Percentiles rank a stretch among this genome's conserved stretches.
Evolutionary conservation across 2,888 invertebrate genomes (phyloP).

Genomic region (Penaeus monodon): DNA sequence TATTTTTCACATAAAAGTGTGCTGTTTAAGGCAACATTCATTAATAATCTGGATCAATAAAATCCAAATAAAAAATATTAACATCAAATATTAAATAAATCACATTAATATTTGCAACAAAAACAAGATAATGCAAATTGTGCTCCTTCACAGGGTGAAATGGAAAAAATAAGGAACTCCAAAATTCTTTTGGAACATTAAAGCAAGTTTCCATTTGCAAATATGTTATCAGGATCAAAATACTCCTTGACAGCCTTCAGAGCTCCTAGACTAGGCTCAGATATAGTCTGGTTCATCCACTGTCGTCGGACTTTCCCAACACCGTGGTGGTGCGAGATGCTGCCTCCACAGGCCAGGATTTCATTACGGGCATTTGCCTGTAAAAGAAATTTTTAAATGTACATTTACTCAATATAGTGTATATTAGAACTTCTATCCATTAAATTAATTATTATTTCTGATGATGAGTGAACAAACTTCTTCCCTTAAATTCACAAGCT

Average conservation of each 20-base stretch:
- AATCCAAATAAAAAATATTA: not conserved
- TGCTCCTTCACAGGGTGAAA: too few relatives aligned
- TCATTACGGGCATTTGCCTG: constrained; percentile 87
- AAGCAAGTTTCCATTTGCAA: constrained; percentile 88
- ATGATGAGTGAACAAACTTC: too few relatives aligned
- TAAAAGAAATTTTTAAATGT: constrained; percentile 66
- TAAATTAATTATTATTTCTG: too few relatives aligned
- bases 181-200: constrained; percentile 21
- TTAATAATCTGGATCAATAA: too few relatives aligned
- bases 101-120: not conserved
- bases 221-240: constrained; percentile 94
- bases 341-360: constrained; percentile 90
- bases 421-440: too few relatives aligned
- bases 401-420: too few relatives aligned
- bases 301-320: constrained; percentile 85
- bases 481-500: too few relatives aligned
- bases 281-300: constrained; percentile 89
- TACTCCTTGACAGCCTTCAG: constrained; percentile 86
- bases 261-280: constrained; percentile 82
- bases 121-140: too few relatives aligned
- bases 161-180: not conserved
- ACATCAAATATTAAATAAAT: not conserved
- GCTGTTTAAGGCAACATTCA: too few relatives aligned
- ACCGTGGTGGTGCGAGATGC: constrained; percentile 96
- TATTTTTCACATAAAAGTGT: too few relatives aligned